Conservation (phyloP, 1,140 invertebrate species). For the Leptinotarsa texana region DNA sequence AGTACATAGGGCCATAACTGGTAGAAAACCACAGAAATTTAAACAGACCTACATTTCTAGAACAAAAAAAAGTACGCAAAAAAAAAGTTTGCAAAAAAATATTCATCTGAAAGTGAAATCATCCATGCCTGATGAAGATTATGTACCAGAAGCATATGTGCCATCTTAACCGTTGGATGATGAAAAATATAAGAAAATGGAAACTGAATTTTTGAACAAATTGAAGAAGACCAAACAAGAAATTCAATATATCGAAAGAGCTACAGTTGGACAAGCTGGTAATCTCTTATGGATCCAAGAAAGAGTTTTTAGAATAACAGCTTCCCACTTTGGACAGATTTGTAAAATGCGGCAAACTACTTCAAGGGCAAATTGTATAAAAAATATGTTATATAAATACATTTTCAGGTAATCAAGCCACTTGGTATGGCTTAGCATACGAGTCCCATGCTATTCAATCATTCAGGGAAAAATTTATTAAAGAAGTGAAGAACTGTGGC, state of each 20-base stretch:
- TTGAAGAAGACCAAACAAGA: not conserved
- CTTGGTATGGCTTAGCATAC: conserved; percentile 46
- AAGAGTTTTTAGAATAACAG: not conserved
- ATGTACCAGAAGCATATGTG: too few species aligned
- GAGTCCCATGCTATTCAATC: conserved; percentile 47
- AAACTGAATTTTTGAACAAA: too few species aligned
- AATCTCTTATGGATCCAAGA: not conserved
- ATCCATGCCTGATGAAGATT: too few species aligned
- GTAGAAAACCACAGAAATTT: too few species aligned
- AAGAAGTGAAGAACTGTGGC: conserved; percentile 40
- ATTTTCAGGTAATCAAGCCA: conserved; percentile 31
- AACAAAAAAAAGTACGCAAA: too few species aligned
- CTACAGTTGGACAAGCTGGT: not conserved
- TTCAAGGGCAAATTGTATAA: not conserved
- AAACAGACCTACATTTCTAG: too few species aligned
- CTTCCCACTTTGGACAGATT: not conserved
- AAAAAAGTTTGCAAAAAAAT: too few species aligned
- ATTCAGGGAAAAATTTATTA: conserved; percentile 25
- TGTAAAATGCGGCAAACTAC: not conserved
- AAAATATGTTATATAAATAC: conserved; percentile 7
- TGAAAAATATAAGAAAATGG: too few species aligned
- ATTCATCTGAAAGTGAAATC: too few species aligned
- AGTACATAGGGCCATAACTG: too few species aligned
- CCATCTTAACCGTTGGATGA: too few species aligned
- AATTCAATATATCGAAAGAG: not conserved